A percentile compares a stretch with the other conserved stretches of the same genome.
These are phyloP conservation scores for Sebastiscus albofasciatus DNA, from an alignment of 2,797 vertebrate genomes.

Conservation along the genomic window DNA sequence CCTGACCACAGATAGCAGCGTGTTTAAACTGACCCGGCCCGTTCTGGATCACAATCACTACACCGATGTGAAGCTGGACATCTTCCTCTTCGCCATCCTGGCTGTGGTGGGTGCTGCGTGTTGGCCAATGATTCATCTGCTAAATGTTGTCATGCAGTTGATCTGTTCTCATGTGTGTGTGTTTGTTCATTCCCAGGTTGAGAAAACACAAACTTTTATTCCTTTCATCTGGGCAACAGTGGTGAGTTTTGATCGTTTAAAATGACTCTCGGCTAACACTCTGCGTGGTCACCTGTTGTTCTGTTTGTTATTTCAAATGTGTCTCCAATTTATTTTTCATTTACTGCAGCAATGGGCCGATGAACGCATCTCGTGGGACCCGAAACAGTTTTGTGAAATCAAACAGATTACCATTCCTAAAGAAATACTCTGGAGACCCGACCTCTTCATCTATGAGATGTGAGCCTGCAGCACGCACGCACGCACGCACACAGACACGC, in stretches of 20 bases:
- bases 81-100: slow-evolving; percentile 72
- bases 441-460: slow-evolving; percentile 74
- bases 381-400: slow-evolving; percentile 76
- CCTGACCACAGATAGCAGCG: slow-evolving; percentile 54
- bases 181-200: slow-evolving; percentile 57
- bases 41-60: slow-evolving; percentile 69
- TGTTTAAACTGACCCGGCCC: slow-evolving; percentile 69
- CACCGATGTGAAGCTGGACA: slow-evolving; percentile 63
- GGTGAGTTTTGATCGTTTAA: slow-evolving; percentile 50
- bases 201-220: slow-evolving; percentile 79
- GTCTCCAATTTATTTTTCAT: not conserved
- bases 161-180: not conserved
- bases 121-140: not conserved
- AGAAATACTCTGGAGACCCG: slow-evolving; percentile 73
- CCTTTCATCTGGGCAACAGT: slow-evolving; percentile 65
- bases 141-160: not conserved
- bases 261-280: not conserved
- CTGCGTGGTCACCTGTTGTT: not conserved
- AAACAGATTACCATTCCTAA: slow-evolving; percentile 57
- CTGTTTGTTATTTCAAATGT: not conserved
- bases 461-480: slow-evolving; percentile 47
- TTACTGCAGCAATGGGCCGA: slow-evolving; percentile 66
- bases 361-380: slow-evolving; percentile 74
- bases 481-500: not conserved
- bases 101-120: slow-evolving; percentile 63